phyloP scores from a whole-genome alignment of 2,113 vertebrate species.

The Tylochromis polylepis region DNA sequence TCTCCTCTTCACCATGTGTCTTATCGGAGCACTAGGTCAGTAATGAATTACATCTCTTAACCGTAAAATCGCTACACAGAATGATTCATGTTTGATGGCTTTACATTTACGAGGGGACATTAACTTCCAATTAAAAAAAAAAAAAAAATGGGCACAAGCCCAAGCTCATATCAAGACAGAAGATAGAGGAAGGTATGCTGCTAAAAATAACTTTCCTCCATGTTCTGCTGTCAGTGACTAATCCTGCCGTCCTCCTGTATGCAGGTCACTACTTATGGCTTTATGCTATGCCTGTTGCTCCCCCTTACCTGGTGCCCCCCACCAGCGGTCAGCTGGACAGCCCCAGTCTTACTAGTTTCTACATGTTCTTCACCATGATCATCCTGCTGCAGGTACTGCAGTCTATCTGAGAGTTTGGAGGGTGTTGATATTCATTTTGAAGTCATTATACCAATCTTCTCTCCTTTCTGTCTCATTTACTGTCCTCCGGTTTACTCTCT shows the following conservation, averaged over 20 bases:
- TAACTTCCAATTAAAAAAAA: neutral
- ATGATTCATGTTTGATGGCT: conserved; percentile 21
- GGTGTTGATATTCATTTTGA: neutral
- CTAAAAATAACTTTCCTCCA: conserved; percentile 49
- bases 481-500: neutral
- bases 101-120: conserved; percentile 1
- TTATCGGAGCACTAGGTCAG: conserved; percentile 84
- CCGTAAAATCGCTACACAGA: conserved; percentile 4
- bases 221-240: conserved; percentile 27
- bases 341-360: conserved; percentile 76
- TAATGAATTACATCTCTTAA: conserved; percentile 23
- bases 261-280: conserved; percentile 86
- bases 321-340: conserved; percentile 65
- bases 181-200: conserved; percentile 12
- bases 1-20: conserved; percentile 88
- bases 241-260: conserved; percentile 48
- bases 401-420: neutral
- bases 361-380: conserved; percentile 95
- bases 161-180: neutral
- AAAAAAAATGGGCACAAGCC: neutral
- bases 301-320: conserved; percentile 81
- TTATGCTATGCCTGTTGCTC: conserved; percentile 64
- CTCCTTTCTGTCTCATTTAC: neutral
- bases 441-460: neutral
- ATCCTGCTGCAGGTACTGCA: conserved; percentile 88